These are phyloP conservation scores for Oceanodroma leucorhoa DNA, from an alignment of 2,797 vertebrate species.

Conservation along the genomic window DNA sequence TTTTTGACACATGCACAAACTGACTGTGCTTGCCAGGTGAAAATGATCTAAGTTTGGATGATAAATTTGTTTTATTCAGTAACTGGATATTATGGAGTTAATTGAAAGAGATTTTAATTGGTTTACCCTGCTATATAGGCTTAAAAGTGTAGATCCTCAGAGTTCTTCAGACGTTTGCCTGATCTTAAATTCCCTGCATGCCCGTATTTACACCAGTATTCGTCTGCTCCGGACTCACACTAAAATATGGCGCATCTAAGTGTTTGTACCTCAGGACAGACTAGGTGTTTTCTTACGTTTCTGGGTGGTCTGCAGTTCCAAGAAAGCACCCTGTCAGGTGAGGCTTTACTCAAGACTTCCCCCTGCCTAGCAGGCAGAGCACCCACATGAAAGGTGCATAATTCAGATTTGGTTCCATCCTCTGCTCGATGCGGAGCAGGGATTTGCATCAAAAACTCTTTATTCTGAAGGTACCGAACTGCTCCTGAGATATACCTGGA, in stretches of 20 bases:
- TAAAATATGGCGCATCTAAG: neutral
- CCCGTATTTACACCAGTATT: neutral
- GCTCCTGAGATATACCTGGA: neutral
- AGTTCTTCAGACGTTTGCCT: neutral
- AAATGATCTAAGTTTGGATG: neutral
- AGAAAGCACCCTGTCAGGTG: rapidly evolving
- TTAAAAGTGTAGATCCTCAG: neutral
- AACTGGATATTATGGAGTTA: neutral
- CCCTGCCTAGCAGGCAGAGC: neutral
- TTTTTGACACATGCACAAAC: neutral
- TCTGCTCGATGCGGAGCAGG: neutral
- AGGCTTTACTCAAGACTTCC: neutral
- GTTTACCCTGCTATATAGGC: neutral
- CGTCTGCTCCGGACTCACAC: neutral
- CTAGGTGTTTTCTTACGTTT: neutral
- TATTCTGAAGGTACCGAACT: neutral
- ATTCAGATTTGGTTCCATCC: neutral
- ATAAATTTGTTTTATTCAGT: neutral
- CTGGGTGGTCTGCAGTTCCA: neutral
- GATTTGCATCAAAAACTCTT: neutral
- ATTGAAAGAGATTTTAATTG: neutral
- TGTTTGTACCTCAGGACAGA: neutral
- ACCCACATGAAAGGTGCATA: neutral
- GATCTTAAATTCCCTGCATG: neutral
- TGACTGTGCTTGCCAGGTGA: neutral